Evolutionary conservation across 30 jellyfish, hydroid and myxozoan genomes (phyloP), one percentile per base, ranked within the genome.

Genomic region (Hydractinia echinata): DNA sequence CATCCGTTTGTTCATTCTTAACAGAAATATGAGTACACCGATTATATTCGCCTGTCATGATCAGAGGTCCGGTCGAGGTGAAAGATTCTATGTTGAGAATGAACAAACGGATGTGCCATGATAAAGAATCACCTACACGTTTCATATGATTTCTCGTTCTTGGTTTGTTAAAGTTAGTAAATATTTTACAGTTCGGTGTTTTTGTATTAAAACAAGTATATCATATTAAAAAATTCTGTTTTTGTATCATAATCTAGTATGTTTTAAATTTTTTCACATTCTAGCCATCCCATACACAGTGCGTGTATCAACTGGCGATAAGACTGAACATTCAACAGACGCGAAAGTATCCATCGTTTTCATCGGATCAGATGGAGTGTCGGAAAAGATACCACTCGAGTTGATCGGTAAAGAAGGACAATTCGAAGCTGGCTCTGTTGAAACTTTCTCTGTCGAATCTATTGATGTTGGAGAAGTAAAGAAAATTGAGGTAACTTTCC

Each of bases 271-370:
- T 50, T 52, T 14, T 77, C n/a, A 11, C 44, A 7, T 52, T 72
- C 5, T 61, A 90, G 97, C 90, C 20, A 85, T 90, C 15, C 97
- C 97, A 11, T 90, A 90, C 86, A 90, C 97, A 4, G 95, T 90
- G 54, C 95, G 95, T 10, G 88, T 90, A 4, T 73, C 69, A 15
- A 90, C 97, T 55, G 97, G 97, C 19, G 80, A 77, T 76, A 79
- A 72, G 11, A 81, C 77, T 52, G 92, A 82, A 13, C 93, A 83
- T 68, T 89, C 89, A 10, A 90, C 97, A 6, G 72, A 86, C 14
- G 90, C 97, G 5, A 90, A 86, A 53, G 95, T 71, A 4, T 85
- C 70, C 54, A 72, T 90, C 5, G 95, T 90, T 49, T 86, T 90
- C 70, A 90, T 90, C 64, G 97, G 97, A 11, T 81, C 96, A n/a